Percentiles rank a stretch among this genome's conserved stretches.
Conservation (phyloP, 2,888 invertebrate genomes). For the Drosophila aldrichi region DNA sequence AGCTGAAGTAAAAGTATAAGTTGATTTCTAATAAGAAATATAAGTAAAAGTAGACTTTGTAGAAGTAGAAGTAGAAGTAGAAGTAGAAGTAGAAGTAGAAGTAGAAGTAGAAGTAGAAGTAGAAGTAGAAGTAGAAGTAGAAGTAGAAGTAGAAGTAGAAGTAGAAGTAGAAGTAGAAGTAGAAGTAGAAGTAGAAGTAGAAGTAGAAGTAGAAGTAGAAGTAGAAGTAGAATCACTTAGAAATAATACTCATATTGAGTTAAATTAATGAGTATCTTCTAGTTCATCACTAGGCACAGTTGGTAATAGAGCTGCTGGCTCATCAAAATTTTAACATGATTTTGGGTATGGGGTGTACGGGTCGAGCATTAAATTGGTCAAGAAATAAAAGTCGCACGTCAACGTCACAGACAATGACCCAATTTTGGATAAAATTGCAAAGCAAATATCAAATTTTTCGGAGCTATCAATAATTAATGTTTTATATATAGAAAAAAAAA, state of each 20-base stretch:
- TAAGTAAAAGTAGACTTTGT: not conserved
- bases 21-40: not conserved
- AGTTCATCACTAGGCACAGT: not conserved
- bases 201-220: not conserved
- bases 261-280: slow-evolving; percentile 5
- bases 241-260: too few relatives aligned
- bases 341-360: slow-evolving; percentile 2
- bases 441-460: slow-evolving; percentile 10
- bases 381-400: slow-evolving; percentile 21
- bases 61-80: not conserved
- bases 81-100: not conserved
- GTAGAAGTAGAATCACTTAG: not conserved
- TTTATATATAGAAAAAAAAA: not conserved
- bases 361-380: slow-evolving; percentile 29
- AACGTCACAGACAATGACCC: slow-evolving; percentile 59
- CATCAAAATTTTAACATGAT: slow-evolving; percentile 27
- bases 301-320: slow-evolving; percentile 27
- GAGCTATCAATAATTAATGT: not conserved
- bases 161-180: not conserved
- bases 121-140: not conserved
- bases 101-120: not conserved
- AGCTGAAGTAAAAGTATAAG: not conserved
- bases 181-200: not conserved
- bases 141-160: not conserved
- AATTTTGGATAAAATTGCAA: slow-evolving; percentile 44